A percentile compares a stretch with the other conserved stretches of the same genome.
phyloP scores from a whole-genome alignment of 2,797 vertebrate genomes.

The Sternarchorhynchus goeldii region DNA sequence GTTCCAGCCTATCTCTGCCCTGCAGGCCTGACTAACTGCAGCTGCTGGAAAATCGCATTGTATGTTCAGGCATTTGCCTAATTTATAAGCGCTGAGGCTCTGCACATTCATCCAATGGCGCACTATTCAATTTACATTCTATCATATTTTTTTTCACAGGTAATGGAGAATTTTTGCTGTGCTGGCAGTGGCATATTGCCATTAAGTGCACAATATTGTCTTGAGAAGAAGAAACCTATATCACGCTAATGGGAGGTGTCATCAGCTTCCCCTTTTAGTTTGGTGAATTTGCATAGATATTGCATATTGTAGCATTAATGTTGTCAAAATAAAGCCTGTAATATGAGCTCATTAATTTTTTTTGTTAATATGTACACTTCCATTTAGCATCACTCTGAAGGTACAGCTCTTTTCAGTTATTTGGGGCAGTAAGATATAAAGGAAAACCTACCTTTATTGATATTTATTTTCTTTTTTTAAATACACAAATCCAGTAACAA shows the following conservation, averaged over 20 bases:
- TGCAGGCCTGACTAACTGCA: constrained; percentile 19
- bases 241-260: constrained; percentile 43
- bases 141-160: constrained; percentile 47
- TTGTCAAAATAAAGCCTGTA: constrained; percentile 32
- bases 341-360: constrained; percentile 56
- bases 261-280: constrained; percentile 34
- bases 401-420: constrained; percentile 1
- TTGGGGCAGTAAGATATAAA: constrained; percentile 1
- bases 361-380: constrained; percentile 44
- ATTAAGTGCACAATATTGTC: constrained; percentile 53
- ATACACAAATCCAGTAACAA: background rate
- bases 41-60: constrained; percentile 25
- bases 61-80: constrained; percentile 23
- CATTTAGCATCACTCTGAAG: constrained; percentile 10
- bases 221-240: constrained; percentile 49
- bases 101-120: constrained; percentile 43
- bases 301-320: constrained; percentile 50
- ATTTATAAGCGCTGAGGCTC: constrained; percentile 39
- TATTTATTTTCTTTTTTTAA: background rate
- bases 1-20: constrained; percentile 36
- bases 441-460: constrained; percentile 7
- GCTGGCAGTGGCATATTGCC: constrained; percentile 42
- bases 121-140: constrained; percentile 55
- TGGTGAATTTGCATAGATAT: constrained; percentile 57
- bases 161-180: constrained; percentile 50